Evolutionary conservation across 2,113 vertebrate species (phyloP), one percentile per base, ranked within the genome.

Genomic region (Eubucco bourcierii): DNA sequence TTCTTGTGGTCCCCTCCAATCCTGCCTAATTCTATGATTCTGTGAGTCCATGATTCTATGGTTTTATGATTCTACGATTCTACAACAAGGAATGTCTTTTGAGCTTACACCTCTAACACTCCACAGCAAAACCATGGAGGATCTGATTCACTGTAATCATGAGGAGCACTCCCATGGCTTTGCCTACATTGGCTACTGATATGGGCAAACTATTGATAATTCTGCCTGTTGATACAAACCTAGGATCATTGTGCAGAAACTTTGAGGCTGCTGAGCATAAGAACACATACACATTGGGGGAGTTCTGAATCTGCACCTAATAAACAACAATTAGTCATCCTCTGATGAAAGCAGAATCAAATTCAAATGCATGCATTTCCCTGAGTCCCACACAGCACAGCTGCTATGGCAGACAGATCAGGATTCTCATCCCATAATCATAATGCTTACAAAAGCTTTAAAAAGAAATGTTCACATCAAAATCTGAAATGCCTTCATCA

Each of bases 271-370:
- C 17, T 16, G 84, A 92, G 34, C 34, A 66, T 31, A 27, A 85
- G 24, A 27, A 68, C 21, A 80, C 8, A 37, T 53, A 87, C 44
- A 44, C 21, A 58, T 13, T 84, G 80, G 13, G 1, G 7, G 41
- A 84, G 56, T 50, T 83, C 66, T 74, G 80, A 90, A 53, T 59
- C 72, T 77, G n/a, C 18, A 27, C 31, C 61, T 87, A 31, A 70
- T 59, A 80, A 82, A 41, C 3, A 65, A 10, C 10, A 87, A 74
- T 93, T 87, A 77, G 50, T 67, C 64, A 70, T 73, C 15, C 41
- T 74, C 21, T 90, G 73, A 71, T 68, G 46, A 94, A 95, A 92
- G 29, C 25, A 94, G 46, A 29, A 88, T 23, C 39, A 53, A 67
- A 91, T 29, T 76, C 74, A 75, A 93, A 80, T 19, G 13, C 47